Evolutionary conservation across 2,888 invertebrate genomes (phyloP).

Genomic region (Ypsolopha sequella): DNA sequence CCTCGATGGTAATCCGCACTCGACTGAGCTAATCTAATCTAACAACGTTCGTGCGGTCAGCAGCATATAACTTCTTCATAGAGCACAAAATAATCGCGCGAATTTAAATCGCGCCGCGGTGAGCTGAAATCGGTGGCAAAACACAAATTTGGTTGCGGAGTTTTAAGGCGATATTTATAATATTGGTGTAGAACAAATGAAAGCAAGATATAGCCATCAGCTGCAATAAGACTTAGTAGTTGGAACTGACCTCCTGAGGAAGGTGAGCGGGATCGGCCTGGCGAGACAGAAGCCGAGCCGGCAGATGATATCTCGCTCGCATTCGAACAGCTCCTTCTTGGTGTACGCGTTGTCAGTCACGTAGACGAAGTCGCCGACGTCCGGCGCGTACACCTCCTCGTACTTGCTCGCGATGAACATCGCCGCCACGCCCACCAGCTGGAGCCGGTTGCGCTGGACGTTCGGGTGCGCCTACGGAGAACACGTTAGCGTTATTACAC

Average conservation of each 20-base stretch:
- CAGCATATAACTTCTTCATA: too few relatives aligned
- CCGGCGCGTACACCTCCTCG: constrained; percentile 93
- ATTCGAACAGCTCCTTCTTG: constrained; percentile 81
- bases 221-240: too few relatives aligned
- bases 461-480: constrained; percentile 67
- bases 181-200: too few relatives aligned
- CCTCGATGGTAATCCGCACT: too few relatives aligned
- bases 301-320: constrained; percentile 85
- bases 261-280: constrained; percentile 89
- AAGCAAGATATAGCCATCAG: too few relatives aligned
- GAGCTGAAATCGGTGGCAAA: too few relatives aligned
- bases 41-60: too few relatives aligned
- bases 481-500: not conserved
- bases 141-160: too few relatives aligned
- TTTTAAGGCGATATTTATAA: too few relatives aligned
- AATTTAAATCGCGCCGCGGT: too few relatives aligned
- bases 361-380: constrained; percentile 89
- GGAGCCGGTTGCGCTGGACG: constrained; percentile 79
- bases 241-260: constrained; percentile 83
- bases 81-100: too few relatives aligned
- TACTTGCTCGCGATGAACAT: constrained; percentile 94
- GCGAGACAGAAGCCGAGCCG: constrained; percentile 86
- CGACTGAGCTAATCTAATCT: too few relatives aligned
- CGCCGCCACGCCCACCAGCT: constrained; percentile 90
- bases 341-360: constrained; percentile 91